Percentiles rank a stretch among this genome's conserved stretches.
phyloP scores from a whole-genome alignment of 2,113 vertebrate species.

The Chionomys nivalis region DNA sequence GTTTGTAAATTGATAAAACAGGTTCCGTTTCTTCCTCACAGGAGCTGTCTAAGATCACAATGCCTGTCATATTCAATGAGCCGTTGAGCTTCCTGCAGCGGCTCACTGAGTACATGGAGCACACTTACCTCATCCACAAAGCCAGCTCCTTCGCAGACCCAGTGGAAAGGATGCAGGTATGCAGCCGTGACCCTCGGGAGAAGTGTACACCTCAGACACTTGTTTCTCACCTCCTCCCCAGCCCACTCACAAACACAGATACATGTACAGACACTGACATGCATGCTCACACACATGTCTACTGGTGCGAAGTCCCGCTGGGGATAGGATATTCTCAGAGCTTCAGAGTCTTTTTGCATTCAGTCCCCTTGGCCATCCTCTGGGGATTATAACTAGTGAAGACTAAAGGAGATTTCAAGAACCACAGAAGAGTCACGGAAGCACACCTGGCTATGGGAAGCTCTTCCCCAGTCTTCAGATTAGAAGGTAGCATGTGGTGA shows the following conservation, averaged over 20 bases:
- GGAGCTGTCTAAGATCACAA: slow-evolving; percentile 99
- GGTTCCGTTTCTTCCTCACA: slow-evolving; percentile 76
- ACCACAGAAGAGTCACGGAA: background rate
- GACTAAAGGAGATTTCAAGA: background rate
- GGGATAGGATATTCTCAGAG: background rate
- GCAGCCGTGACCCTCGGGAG: background rate
- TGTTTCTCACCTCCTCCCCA: background rate
- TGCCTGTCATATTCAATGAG: slow-evolving; percentile 98
- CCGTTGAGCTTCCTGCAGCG: slow-evolving; percentile 98
- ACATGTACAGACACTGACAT: background rate
- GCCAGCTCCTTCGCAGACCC: slow-evolving; percentile 92
- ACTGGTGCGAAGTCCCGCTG: background rate
- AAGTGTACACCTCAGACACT: background rate
- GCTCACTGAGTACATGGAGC: slow-evolving; percentile 98
- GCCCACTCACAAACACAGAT: background rate
- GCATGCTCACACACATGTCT: background rate
- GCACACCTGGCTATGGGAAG: background rate
- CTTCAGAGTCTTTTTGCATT: background rate
- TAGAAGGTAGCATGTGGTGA: background rate
- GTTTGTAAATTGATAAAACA: background rate
- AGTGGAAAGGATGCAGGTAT: slow-evolving; percentile 96
- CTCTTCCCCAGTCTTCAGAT: slow-evolving; percentile 3
- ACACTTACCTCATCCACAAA: slow-evolving; percentile 98
- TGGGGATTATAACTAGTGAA: background rate
- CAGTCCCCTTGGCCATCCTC: background rate